Evolutionary conservation across 2,888 invertebrate species (phyloP), one percentile per base, ranked within the genome.

Genomic region (Bugula neritina): DNA sequence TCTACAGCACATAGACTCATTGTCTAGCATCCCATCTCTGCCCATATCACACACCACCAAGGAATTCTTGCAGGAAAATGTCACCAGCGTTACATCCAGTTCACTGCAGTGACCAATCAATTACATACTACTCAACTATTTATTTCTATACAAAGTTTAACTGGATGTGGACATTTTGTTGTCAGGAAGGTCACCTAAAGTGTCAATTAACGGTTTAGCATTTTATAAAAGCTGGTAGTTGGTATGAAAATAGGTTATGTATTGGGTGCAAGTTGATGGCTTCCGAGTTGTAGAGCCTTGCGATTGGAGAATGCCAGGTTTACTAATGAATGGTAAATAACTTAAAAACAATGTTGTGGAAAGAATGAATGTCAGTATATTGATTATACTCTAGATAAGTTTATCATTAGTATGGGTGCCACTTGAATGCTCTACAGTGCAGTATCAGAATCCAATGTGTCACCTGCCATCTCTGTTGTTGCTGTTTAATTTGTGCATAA

Each of bases 1-100:
- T 75, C 86, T 89, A 73, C 87, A 87, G 72, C 84, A 85, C 69
- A 80, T 89, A 10, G 84, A 83, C 71, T 84, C 82, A 55, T 86
- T 85, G 71, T 82, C 83, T 63, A 87, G 88, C 76, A 81, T 90
- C 71, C 86, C 87, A 54, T 83, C 86, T 75, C 83, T 90, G 69
- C 86, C 87, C 71, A 81, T 90, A 73, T 90, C 90, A 5, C 83
- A 86, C 27, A 84, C 86, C 69, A 87, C 90, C 72, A 87, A 86
- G 76, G 81, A 83, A 57, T 90, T 88, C 80, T 82, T 90, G 71
- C 81, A 84, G 31, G 89, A 89, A 79, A 87, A 86, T 5, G 25
- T 43, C 43, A 43, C 43, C 43, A 43, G 10, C 43, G 43, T 43
- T 5, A 43, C 43, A 43, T 17, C 43, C n/a, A n/a, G n/a, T n/a